Evolutionary conservation across 2,888 invertebrate genomes (phyloP), one percentile per base, ranked within the genome.

Genomic region (Scaptomyza parva): DNA sequence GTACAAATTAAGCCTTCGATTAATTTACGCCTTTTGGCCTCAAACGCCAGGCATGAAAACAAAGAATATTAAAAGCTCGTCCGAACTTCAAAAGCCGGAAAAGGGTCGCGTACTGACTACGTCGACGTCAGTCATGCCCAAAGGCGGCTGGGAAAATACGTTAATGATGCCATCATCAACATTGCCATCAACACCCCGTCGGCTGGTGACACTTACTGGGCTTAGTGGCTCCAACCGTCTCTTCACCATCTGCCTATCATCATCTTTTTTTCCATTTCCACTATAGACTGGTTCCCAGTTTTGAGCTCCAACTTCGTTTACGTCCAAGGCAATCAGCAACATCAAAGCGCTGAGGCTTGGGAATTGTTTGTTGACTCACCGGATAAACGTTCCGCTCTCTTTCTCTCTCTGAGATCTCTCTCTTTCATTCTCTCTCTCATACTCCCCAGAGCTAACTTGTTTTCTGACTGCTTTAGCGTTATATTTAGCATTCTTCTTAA

Each of bases 291-390:
- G 14, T 40, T 59, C 30, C 45, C 61, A 51, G 26, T 35, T 43
- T 43, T 17, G 14, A 30, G 40, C 67, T 67, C 47, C 63, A 70
- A 51, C 71, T 54, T 44, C 33, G 50, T 52, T 41, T 55, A 43
- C 43, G 43, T 48, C 50, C 57, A 57, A 40, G 26, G 41, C 58
- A 61, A 55, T 45, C 30, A 64, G 48, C 30, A 47, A 89, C 88
- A 88, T 89, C 89, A 89, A 89, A 89, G 89, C 87, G 90, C 89
- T 89, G 74, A 89, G 81, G 90, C 90, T 78, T 89, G 89, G 85
- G 83, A 89, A 89, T 89, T 89, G 90, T 86, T 89, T 89, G 90
- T 86, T 89, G 78, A 83, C 89, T 89, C 89, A 88, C 83, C 86
- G 88, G 89, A 89, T 89, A 83, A 88, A 70, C 73, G 82, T 70